Base-by-base conservation (phyloP, 2,797 vertebrate genomes). In the Thamnophis elegans region DNA sequence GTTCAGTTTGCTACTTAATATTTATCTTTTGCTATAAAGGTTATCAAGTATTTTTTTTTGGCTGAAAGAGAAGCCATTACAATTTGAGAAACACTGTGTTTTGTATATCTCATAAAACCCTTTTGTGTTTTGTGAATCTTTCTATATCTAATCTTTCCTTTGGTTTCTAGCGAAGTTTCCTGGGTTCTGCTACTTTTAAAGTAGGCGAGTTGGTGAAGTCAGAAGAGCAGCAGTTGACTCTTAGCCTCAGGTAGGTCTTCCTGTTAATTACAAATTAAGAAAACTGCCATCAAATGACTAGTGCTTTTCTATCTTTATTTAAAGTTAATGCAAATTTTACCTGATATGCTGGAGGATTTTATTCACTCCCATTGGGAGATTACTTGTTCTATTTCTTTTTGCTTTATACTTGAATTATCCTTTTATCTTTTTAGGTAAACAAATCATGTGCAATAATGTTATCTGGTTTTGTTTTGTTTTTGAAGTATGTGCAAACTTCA, bases 111-210 rank as follows among this genome's bases (percentile, higher is more conserved):
- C 58, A 91, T 65, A 9, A 20, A 32, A 55, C 18, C 73, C 78
- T 58, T 89, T 58, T 89, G 13, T 20, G 28, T 95, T 82, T 82
- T 47, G 20, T 82, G 78, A 47, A 25, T 82, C 36, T 82, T 25
- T 25, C 1, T 47, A 47, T 47, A 82, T 12, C 42, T 82, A 82
- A 62, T 32, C 47, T 73, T 95, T 10, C 10, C 86, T 96, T 97
- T 98, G 95, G 87, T 97, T 98, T 97, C 86, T 98, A 99, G 99
- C 97, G 98, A 97, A 98, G 97, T 93, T 98, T 99, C 97, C 98
- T 99, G 97, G 99, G 99, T 78, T 98, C 96, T 93, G 97, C 98
- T 94, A 98, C 98, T 85, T 99, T 99, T 97, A 98, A 98, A 93
- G 98, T 99, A 3, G 98, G 97, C 20, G 98, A 99, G 90, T 97